A percentile compares a stretch with the other conserved stretches of the same genome.
These are phyloP conservation scores for Cichlasoma orientale DNA, from an alignment of 2,797 vertebrate species.

Conservation along the genomic window DNA sequence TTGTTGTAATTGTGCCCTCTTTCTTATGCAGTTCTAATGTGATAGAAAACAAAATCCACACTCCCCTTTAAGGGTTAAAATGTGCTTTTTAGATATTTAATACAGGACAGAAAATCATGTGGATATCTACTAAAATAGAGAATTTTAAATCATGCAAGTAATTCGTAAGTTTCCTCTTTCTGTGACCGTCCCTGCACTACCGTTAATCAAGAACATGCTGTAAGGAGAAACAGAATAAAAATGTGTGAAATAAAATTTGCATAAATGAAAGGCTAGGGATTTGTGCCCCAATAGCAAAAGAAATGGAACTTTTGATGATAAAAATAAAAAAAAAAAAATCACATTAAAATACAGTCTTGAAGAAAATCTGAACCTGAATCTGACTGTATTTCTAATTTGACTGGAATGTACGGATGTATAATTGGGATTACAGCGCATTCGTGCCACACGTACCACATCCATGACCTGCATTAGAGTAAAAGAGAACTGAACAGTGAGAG, in stretches of 20 bases:
- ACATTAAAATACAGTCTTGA: not conserved
- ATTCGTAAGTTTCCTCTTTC: not conserved
- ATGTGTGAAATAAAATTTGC: not conserved
- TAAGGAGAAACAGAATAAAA: not conserved
- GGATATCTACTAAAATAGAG: not conserved
- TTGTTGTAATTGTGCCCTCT: not conserved
- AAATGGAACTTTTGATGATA: not conserved
- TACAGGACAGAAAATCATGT: not conserved
- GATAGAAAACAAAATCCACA: not conserved
- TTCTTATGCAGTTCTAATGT: not conserved
- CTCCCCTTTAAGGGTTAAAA: not conserved
- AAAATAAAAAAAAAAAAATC: not conserved
- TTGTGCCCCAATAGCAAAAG: not conserved
- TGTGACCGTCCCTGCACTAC: not conserved
- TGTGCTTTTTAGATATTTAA: not conserved
- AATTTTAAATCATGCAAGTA: not conserved
- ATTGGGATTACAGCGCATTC: not conserved
- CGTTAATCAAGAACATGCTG: not conserved
- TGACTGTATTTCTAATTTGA: not conserved
- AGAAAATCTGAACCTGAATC: not conserved
- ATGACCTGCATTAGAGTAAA: constrained; percentile 95
- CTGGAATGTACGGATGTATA: not conserved
- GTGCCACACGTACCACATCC: constrained; percentile 87
- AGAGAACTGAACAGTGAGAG: constrained; percentile 91
- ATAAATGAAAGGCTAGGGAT: not conserved